Percentiles rank a stretch among this genome's conserved stretches.
Evolutionary conservation across 2,888 invertebrate species (phyloP).

Genomic region (Ophioninae sp.): DNA sequence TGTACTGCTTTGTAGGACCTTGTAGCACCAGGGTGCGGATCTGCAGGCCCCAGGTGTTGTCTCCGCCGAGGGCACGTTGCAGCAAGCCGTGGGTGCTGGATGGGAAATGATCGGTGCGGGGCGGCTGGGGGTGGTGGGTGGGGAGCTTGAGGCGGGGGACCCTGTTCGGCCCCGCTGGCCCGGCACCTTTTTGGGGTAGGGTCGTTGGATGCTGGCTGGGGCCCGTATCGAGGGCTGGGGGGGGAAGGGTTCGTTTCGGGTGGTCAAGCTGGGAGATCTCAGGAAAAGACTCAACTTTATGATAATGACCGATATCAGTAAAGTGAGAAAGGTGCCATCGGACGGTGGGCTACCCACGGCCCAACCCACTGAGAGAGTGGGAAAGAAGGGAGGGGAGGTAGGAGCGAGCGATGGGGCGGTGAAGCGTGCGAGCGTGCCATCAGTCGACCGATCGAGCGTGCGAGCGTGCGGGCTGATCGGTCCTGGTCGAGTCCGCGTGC

Average conservation of each 20-base stretch:
- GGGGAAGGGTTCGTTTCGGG: neutral
- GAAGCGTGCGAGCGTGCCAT: no score
- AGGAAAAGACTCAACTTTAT: neutral
- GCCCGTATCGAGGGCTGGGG: neutral
- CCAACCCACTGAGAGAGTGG: no score
- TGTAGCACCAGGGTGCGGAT: slow-evolving; percentile 6
- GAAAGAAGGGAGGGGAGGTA: no score
- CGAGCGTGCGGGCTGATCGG: no score
- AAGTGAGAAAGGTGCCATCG: neutral
- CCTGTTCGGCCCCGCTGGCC: neutral
- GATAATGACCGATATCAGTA: neutral
- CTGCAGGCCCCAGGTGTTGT: neutral
- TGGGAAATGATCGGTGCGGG: neutral
- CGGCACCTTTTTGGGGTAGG: neutral
- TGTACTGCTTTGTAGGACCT: neutral
- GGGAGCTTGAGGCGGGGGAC: neutral
- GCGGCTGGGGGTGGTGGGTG: neutral
- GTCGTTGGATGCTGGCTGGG: neutral
- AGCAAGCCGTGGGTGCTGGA: neutral
- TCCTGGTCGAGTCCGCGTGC: no score
- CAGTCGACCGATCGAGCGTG: no score
- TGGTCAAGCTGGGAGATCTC: neutral
- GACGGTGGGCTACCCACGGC: slow-evolving; percentile 13
- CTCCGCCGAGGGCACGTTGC: neutral
- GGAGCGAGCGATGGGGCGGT: no score